Evolutionary conservation across 1,140 invertebrate species (phyloP).

Genomic region (Idris sp.): DNA sequence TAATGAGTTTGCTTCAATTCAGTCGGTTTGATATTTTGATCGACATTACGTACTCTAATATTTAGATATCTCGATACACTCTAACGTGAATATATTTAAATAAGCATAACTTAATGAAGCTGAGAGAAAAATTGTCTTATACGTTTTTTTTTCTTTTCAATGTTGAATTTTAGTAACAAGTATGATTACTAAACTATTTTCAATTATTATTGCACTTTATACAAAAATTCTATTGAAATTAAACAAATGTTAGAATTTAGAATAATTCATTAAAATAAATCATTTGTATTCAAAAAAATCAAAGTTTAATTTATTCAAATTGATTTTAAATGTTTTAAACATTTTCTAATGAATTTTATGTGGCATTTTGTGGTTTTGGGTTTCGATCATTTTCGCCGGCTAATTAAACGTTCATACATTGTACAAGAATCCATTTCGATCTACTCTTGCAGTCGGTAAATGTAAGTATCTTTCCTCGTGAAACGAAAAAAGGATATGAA

Average conservation of each 20-base stretch:
- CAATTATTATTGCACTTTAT: too few relatives aligned
- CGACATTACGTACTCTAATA: constrained; percentile 49
- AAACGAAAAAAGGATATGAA: constrained; percentile 66
- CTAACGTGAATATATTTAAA: constrained; percentile 16
- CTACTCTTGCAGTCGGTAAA: constrained; percentile 27
- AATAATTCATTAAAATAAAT: too few relatives aligned
- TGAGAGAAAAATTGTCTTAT: constrained; percentile 32
- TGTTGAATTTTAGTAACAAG: too few relatives aligned
- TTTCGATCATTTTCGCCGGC: constrained; percentile 14
- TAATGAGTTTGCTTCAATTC: constrained; percentile 67
- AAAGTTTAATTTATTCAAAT: too few relatives aligned
- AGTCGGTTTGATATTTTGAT: constrained; percentile 63
- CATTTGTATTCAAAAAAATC: too few relatives aligned
- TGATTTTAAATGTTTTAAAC: too few relatives aligned
- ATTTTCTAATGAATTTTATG: too few relatives aligned
- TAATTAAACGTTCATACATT: constrained; percentile 23
- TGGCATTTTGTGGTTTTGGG: constrained; percentile 4
- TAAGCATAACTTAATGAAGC: neutral
- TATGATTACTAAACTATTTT: too few relatives aligned
- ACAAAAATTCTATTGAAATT: too few relatives aligned
- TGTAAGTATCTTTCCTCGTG: constrained; percentile 33
- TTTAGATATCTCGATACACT: constrained; percentile 42
- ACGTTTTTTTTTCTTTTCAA: constrained; percentile 29
- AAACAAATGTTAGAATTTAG: too few relatives aligned
- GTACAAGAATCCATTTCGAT: constrained; percentile 6